Evolutionary conservation across 2,797 vertebrate species (phyloP).

Genomic region (Alectoris magna): DNA sequence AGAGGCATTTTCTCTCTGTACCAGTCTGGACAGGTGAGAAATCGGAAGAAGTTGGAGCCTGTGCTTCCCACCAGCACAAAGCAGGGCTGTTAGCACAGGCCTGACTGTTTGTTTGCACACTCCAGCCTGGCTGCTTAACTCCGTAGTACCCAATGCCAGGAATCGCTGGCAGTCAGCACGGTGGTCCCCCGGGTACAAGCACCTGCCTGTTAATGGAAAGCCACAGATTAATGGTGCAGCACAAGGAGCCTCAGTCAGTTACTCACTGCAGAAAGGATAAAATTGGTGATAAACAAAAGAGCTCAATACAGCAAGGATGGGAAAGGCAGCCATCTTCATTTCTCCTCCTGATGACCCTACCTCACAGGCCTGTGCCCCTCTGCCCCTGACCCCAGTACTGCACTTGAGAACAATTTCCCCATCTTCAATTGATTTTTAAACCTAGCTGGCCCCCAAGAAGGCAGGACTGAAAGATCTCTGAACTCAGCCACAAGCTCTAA

Average conservation of each 20-base stretch:
- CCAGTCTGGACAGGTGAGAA: conserved; percentile 77
- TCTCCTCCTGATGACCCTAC: not conserved
- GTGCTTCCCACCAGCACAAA: conserved; percentile 72
- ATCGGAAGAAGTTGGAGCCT: conserved; percentile 69
- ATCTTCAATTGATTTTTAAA: not conserved
- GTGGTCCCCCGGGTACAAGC: conserved; percentile 58
- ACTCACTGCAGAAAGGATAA: conserved; percentile 43
- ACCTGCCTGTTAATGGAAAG: conserved; percentile 75
- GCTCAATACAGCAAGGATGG: not conserved
- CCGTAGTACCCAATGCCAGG: conserved; percentile 35
- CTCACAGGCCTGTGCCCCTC: not conserved
- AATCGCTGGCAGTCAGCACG: conserved; percentile 54
- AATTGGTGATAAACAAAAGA: conserved; percentile 21
- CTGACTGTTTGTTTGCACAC: conserved; percentile 62
- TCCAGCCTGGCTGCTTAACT: conserved; percentile 56
- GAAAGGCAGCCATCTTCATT: not conserved
- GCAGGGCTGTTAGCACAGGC: conserved; percentile 59
- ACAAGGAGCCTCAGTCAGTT: conserved; percentile 61
- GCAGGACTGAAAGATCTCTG: not conserved
- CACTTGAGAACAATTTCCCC: not conserved
- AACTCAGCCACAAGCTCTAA: conserved; percentile 17
- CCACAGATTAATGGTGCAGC: conserved; percentile 60
- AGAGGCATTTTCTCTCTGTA: conserved; percentile 69
- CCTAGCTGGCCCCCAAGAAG: not conserved
- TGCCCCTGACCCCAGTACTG: not conserved